Evolutionary conservation across 2,113 vertebrate species (phyloP).

Genomic region (Xenopus borealis): DNA sequence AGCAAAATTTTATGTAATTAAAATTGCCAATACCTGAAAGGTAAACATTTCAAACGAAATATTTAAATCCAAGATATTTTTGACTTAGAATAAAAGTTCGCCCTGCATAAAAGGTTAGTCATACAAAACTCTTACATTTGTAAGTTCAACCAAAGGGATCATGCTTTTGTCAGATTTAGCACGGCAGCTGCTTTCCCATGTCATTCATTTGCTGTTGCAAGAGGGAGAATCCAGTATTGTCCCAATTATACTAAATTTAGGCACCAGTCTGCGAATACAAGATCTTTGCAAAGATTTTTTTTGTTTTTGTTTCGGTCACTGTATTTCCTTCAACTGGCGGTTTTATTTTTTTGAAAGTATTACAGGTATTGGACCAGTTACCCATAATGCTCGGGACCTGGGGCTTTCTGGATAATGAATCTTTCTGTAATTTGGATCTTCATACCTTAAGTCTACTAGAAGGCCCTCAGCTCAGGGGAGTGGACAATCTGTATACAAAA

Average conservation of each 20-base stretch:
- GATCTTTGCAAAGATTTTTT: too few species aligned
- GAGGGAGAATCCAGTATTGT: not conserved
- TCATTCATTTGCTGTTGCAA: constrained; percentile 60
- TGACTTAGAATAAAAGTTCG: constrained; percentile 78
- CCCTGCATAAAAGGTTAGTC: constrained; percentile 77
- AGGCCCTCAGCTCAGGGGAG: too few species aligned
- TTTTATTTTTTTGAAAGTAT: too few species aligned
- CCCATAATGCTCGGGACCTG: too few species aligned
- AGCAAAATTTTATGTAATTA: not conserved
- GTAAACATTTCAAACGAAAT: constrained; percentile 58
- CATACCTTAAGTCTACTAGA: too few species aligned
- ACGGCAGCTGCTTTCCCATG: constrained; percentile 51
- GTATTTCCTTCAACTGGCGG: too few species aligned
- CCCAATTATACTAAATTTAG: not conserved
- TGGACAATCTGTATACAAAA: too few species aligned
- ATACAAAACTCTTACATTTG: constrained; percentile 63
- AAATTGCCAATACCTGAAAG: constrained; percentile 69
- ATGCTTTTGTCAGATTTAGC: constrained; percentile 56
- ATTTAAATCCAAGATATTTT: constrained; percentile 54
- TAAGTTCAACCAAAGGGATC: constrained; percentile 96
- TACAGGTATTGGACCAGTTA: too few species aligned
- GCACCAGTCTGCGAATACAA: too few species aligned
- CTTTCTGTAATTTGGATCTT: too few species aligned
- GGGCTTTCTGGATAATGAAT: too few species aligned
- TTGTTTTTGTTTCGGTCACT: too few species aligned